A percentile compares a stretch with the other conserved stretches of the same genome.
Conservation (phyloP, 64 coral and sea anemone species). For the Dendrophyllia cribrosa region DNA sequence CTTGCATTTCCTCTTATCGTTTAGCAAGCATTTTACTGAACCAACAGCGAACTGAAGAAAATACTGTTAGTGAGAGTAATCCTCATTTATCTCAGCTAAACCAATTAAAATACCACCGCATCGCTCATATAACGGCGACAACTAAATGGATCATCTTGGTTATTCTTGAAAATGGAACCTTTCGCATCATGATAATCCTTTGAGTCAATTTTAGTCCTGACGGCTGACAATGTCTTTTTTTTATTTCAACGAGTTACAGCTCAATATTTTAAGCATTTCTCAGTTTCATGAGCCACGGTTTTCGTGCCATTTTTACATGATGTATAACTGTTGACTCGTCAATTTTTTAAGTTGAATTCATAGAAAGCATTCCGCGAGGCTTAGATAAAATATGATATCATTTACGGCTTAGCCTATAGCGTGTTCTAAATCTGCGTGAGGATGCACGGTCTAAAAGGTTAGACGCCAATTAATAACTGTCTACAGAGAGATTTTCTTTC, state of each 20-base stretch:
- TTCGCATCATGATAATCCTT: not conserved
- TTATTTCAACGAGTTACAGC: too few relatives aligned
- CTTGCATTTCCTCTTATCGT: not conserved
- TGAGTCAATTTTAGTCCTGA: not conserved
- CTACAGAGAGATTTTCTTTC: slow-evolving; percentile 5
- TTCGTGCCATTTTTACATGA: too few relatives aligned
- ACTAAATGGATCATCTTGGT: not conserved
- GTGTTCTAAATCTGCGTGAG: not conserved
- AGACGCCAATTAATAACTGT: slow-evolving; percentile 58
- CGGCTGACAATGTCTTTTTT: too few relatives aligned
- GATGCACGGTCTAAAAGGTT: slow-evolving; percentile 11
- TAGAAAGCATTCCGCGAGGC: too few relatives aligned
- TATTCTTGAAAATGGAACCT: not conserved
- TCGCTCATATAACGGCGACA: not conserved
- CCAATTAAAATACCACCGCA: not conserved
- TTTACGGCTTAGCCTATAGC: too few relatives aligned
- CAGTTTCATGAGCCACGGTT: too few relatives aligned
- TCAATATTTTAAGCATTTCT: too few relatives aligned
- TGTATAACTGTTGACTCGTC: too few relatives aligned
- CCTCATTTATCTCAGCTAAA: not conserved
- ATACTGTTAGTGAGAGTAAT: not conserved
- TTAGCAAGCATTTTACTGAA: not conserved
- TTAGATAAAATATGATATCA: too few relatives aligned
- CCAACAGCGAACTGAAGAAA: not conserved
- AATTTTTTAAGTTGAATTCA: too few relatives aligned